Evolutionary conservation across 2,888 invertebrate genomes (phyloP).

Genomic region (Chironomus riparius): DNA sequence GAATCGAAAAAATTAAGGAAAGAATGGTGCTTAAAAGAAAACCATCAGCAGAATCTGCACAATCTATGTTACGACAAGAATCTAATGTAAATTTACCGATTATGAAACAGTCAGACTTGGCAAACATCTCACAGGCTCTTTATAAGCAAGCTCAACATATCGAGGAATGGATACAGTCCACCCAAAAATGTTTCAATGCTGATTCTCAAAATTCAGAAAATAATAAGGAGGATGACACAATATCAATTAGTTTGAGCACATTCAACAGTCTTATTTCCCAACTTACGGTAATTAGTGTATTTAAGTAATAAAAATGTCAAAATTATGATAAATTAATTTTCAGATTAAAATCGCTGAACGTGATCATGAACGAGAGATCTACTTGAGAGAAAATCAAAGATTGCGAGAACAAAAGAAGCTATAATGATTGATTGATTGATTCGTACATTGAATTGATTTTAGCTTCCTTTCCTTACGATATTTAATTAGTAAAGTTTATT

Average conservation of each 20-base stretch:
- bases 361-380: slow-evolving; percentile 64
- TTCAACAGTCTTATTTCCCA: neutral
- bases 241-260: neutral
- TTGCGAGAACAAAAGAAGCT: slow-evolving; percentile 49
- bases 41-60: neutral
- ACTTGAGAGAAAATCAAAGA: slow-evolving; percentile 61
- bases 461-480: too few species aligned
- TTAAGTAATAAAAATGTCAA: slow-evolving; percentile 9
- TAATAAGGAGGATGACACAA: neutral
- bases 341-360: slow-evolving; percentile 65
- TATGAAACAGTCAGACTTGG: neutral
- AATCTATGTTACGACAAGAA: neutral
- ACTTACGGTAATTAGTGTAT: neutral
- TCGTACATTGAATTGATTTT: too few species aligned
- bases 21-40: neutral
- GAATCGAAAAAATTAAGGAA: neutral
- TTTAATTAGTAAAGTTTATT: too few species aligned
- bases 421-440: neutral
- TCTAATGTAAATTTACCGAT: neutral
- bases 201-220: neutral
- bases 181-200: neutral
- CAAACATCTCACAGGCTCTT: neutral
- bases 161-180: neutral
- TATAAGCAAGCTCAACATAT: neutral
- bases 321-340: slow-evolving; percentile 29